Conservation (phyloP, 37 sponge, comb jelly and placozoan genomes). For the Halisarca cf. caerulea region DNA sequence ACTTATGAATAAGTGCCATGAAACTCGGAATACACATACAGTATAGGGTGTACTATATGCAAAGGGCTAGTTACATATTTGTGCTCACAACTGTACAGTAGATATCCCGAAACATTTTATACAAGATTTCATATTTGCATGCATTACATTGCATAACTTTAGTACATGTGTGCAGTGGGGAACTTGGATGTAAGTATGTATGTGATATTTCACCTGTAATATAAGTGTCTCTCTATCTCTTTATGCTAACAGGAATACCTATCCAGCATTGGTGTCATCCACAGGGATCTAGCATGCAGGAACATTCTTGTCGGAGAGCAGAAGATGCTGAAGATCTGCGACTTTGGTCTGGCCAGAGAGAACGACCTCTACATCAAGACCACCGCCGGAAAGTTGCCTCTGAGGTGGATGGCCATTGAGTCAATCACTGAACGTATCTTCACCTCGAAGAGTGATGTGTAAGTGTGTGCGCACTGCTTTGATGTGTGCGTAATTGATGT, state of each 20-base stretch:
- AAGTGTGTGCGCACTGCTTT: background rate
- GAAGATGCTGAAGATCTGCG: conserved; percentile 88
- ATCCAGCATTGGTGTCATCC: conserved; percentile 54
- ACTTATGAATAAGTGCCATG: no score
- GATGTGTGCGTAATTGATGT: background rate
- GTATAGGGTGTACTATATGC: no score
- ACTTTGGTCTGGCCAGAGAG: conserved; percentile 95
- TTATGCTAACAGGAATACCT: conserved; percentile 19
- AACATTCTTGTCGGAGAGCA: conserved; percentile 93
- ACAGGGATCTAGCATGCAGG: conserved; percentile 93
- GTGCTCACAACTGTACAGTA: no score
- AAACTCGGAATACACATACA: no score
- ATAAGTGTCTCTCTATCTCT: background rate
- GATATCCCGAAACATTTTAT: no score
- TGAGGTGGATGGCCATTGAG: conserved; percentile 99
- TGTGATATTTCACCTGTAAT: background rate
- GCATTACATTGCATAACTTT: no score
- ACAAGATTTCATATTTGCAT: no score
- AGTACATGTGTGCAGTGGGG: no score
- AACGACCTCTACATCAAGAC: conserved; percentile 92
- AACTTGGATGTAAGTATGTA: no score
- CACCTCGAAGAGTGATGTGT: conserved; percentile 31
- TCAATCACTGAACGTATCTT: conserved; percentile 54
- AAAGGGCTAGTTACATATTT: no score
- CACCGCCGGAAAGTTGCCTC: conserved; percentile 92